Base-by-base conservation (phyloP, 2,113 vertebrate species). In the Montifringilla adamsi region DNA sequence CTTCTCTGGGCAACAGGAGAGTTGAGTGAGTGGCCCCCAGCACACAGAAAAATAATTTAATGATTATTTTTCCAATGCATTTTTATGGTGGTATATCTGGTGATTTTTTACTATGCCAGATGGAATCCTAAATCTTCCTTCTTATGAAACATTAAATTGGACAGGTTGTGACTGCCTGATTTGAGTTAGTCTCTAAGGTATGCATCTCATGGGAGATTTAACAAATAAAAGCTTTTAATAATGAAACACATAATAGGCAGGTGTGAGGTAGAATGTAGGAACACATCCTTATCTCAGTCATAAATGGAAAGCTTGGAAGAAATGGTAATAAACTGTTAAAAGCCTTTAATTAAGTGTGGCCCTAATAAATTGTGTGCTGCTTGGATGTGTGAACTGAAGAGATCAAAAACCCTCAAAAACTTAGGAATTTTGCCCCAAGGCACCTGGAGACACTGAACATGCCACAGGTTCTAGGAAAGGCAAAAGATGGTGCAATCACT, bases 201-300 rank as follows among this genome's bases (percentile, higher is more conserved):
- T 59, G 60, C n/a, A 56, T 81, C 93, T 78, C 69, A 28, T 63
- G 80, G 86, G 94, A 92, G 33, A 81, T 64, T 87, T 84, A 78
- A 88, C 0, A 0, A 96, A 94, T 81, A 52, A 92, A 89, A 87
- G 64, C 35, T 87, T 92, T 94, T 86, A 92, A 68, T 92, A 95
- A 93, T 94, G 89, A 93, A 96, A 87, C 94, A 94, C 64, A n/a
- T 92, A 92, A 94, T 56, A 78, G 91, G 56, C 93, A 95, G 91
- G 91, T 97, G 91, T 92, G 91, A 94, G 47, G n/a, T 33, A 60
- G 69, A 75, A 91, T 89, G 31, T 43, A 78, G 46, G 44, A 95
- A 72, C 49, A 60, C 44, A 64, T 84, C 47, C 80, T 84, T 89
- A 63, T 72, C 89, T 91, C 84, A 64, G 33, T 82, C 79, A 87